Evolutionary conservation across 2,113 vertebrate genomes (phyloP), one percentile per base, ranked within the genome.

Genomic region (Myrmophylax atrothorax): DNA sequence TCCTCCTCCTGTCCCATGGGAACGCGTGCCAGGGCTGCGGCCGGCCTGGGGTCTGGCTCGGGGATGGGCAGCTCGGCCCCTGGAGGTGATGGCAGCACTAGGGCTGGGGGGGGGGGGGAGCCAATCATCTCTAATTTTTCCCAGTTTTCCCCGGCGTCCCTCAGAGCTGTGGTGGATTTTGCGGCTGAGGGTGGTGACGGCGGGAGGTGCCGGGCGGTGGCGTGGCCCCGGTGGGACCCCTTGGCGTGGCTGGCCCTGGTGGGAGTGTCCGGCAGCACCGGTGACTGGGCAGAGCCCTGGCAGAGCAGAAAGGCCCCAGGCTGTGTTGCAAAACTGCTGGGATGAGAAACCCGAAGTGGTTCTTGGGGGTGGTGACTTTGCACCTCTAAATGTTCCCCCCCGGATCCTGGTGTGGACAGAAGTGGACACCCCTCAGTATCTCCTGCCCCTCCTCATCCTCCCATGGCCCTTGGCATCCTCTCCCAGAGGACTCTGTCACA

Each of bases 91-190:
- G 92, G 64, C 74, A 69, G 77, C 14, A 7, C 50, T 95, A 87
- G 87, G 84, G 92, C 73, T 84, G 92, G 94, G 94, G 76, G 0
- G 63, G 93, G 69, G 47, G 84, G 93, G 22, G 16, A 18, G 19
- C 0, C 46, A 93, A 81, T 37, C 77, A 69, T 52, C 87, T 93
- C 81, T 74, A 52, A 81, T 78, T 60, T 81, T 58, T 89, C 81
- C 81, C 56, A 46, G 68, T 64, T 68, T 29, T 20, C 78, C 85
- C 91, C 0, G 8, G 84, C 6, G 0, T 92, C 78, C 86, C 78
- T 56, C 31, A 94, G 93, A 90, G 84, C 90, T 91, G 24, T 2
- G 6, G 76, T 76, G 93, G 93, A 85, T 92, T 93, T 87, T 55
- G 79, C 0, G 2, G 66, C 79, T 1, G 19, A 78, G 95, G 95